A percentile compares a stretch with the other conserved stretches of the same genome.
These are phyloP conservation scores for Polymixis lichenea DNA, from an alignment of 2,888 invertebrate species.

Conservation along the genomic window DNA sequence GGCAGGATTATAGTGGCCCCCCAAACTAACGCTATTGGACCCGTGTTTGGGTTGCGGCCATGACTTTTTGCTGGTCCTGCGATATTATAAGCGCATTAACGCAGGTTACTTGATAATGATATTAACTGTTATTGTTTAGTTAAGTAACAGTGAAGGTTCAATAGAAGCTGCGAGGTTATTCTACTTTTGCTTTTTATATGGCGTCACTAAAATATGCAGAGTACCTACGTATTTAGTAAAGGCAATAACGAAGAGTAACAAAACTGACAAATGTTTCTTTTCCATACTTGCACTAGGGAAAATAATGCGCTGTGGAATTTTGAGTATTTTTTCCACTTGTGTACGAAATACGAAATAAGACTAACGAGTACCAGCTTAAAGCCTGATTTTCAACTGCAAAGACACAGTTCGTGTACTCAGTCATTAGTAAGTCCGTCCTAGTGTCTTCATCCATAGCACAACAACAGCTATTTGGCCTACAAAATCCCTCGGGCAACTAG, in stretches of 20 bases:
- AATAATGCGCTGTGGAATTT: not conserved
- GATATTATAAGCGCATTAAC: constrained; percentile 43
- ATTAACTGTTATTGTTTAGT: constrained; percentile 25
- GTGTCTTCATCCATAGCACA: not conserved
- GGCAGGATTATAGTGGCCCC: constrained; percentile 49
- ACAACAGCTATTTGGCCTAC: not conserved
- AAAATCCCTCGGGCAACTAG: constrained; percentile 16
- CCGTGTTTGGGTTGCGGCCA: constrained; percentile 26
- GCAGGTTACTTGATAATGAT: constrained; percentile 28
- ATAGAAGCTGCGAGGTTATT: not conserved
- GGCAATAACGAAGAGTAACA: not conserved
- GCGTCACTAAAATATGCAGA: no score
- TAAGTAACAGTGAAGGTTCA: constrained; percentile 16
- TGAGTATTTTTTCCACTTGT: constrained; percentile 22
- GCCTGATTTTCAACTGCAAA: constrained; percentile 10
- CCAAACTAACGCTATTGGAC: constrained; percentile 53
- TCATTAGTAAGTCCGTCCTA: not conserved
- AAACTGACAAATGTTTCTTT: not conserved
- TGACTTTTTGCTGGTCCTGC: constrained; percentile 30
- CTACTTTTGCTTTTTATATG: not conserved
- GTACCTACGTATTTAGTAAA: no score
- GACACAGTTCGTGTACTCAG: not conserved
- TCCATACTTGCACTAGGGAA: not conserved
- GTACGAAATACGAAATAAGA: constrained; percentile 9
- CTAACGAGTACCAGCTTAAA: constrained; percentile 14